These are phyloP conservation scores for Agrochola circellaris DNA, from an alignment of 2,888 invertebrate species.

Conservation along the genomic window DNA sequence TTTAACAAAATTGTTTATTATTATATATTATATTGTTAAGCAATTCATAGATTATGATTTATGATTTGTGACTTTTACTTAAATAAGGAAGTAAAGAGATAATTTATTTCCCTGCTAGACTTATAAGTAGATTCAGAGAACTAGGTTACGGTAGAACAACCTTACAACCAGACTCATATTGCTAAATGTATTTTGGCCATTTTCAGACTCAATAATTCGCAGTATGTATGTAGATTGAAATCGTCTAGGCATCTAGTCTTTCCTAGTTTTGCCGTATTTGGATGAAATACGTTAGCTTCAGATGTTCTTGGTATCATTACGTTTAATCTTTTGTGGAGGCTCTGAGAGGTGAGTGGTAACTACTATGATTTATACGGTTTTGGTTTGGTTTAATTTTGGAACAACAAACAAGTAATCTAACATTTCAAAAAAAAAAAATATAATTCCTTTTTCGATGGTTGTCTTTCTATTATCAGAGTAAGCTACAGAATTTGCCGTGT, in stretches of 20 bases:
- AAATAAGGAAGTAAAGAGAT: slow-evolving; percentile 29
- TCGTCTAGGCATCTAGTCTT: slow-evolving; percentile 49
- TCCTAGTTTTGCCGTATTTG: slow-evolving; percentile 48
- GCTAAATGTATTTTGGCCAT: slow-evolving; percentile 56
- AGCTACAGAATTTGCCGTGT: too few relatives aligned
- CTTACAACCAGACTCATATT: slow-evolving; percentile 33
- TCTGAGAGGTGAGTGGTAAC: slow-evolving; percentile 9
- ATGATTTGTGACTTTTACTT: neutral
- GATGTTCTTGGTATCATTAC: slow-evolving; percentile 50
- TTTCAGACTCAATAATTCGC: slow-evolving; percentile 48
- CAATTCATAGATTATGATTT: neutral
- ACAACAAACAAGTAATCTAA: neutral
- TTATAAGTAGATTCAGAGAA: slow-evolving; percentile 23
- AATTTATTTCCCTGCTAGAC: slow-evolving; percentile 21
- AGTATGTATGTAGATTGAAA: slow-evolving; percentile 58
- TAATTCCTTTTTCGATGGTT: too few relatives aligned
- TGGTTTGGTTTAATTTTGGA: slow-evolving; percentile 12
- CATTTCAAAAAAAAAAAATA: too few relatives aligned
- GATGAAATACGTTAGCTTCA: slow-evolving; percentile 31
- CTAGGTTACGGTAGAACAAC: slow-evolving; percentile 44
- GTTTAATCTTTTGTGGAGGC: slow-evolving; percentile 27
- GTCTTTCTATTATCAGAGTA: too few relatives aligned
- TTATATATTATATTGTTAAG: too few relatives aligned
- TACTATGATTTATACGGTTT: slow-evolving; percentile 6
- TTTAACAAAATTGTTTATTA: too few relatives aligned